phyloP scores from a whole-genome alignment of 2,888 invertebrate species.

The Ophion ellenae region DNA sequence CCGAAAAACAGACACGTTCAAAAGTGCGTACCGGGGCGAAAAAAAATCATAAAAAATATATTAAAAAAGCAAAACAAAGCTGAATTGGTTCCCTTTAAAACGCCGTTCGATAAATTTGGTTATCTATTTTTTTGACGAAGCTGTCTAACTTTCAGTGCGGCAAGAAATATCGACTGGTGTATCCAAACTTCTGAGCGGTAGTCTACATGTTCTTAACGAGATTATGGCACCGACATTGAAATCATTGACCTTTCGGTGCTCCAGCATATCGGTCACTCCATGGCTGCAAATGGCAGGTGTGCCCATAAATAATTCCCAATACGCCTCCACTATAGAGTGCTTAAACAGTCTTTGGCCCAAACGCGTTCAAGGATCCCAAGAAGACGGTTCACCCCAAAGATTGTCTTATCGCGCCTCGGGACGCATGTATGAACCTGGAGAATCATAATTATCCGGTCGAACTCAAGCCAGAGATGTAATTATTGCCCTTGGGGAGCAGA shows the following conservation, averaged over 20 bases:
- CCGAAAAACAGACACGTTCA: too few relatives aligned
- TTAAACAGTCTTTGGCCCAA: neutral
- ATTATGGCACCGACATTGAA: neutral
- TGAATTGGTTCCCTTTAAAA: too few relatives aligned
- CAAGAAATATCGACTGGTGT: too few relatives aligned
- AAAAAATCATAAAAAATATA: too few relatives aligned
- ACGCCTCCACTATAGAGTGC: neutral
- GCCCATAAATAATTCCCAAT: neutral
- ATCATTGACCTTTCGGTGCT: neutral
- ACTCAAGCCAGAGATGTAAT: constrained; percentile 37
- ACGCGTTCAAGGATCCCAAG: neutral
- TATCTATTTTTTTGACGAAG: too few relatives aligned
- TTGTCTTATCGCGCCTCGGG: constrained; percentile 24
- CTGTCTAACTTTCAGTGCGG: too few relatives aligned
- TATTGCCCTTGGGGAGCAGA: constrained; percentile 39
- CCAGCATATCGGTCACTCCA: neutral
- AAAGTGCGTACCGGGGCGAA: too few relatives aligned
- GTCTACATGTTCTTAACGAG: neutral
- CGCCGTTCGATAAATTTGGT: too few relatives aligned
- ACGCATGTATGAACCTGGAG: constrained; percentile 10
- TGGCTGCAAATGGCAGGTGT: neutral
- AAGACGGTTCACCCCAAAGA: neutral
- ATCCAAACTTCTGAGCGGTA: too few relatives aligned
- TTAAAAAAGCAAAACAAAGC: too few relatives aligned
- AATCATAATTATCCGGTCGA: constrained; percentile 38